Evolutionary conservation across 2,797 vertebrate genomes (phyloP), one percentile per base, ranked within the genome.

Genomic region (Sparidentex hasta): DNA sequence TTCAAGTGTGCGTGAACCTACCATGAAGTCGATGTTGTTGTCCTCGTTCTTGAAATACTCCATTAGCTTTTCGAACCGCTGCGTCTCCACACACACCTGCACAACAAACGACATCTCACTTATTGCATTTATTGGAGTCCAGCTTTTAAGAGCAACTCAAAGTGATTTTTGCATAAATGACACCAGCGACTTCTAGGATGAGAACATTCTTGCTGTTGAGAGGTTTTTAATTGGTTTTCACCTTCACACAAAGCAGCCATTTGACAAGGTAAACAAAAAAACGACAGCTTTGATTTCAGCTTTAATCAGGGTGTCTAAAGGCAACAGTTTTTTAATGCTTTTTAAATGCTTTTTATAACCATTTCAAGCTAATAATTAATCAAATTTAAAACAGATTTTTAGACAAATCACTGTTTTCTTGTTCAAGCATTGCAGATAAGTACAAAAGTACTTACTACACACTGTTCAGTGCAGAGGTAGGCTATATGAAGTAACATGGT

Each of bases 11-110:
- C 1, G 62, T 4, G 9, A 1, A 57, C 78, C 76, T 92, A 98
- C 98, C 98, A 99, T 98, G 88, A 99, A 99, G 94, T 99, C 98
- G 0, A 99, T 98, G 93, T 97, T 99, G 93, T 96, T 97, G 92
- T 99, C 98, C 87, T 99, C 98, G 0, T 97, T 97, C 87, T 96
- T 97, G 95, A 99, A 99, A 81, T 98, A 97, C 69, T 99, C 98
- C 98, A 99, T 99, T 65, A 99, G 95, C 90, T 95, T 97, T 94
- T 99, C 98, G 38, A 99, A 99, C 57, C 98, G 95, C 80, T 98
- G 97, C 6, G 94, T 88, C 93, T 99, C 98, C 82, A 96, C 93
- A 88, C 98, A 99, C 38, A 99, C 98, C 98, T 99, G 93, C 56
- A 82, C 85, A 83, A 72, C 46, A 89, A 82, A 81, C 11, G 65